These are phyloP conservation scores for Boulengeromyrus knoepffleri DNA, from an alignment of 2,113 vertebrate genomes.

Conservation along the genomic window DNA sequence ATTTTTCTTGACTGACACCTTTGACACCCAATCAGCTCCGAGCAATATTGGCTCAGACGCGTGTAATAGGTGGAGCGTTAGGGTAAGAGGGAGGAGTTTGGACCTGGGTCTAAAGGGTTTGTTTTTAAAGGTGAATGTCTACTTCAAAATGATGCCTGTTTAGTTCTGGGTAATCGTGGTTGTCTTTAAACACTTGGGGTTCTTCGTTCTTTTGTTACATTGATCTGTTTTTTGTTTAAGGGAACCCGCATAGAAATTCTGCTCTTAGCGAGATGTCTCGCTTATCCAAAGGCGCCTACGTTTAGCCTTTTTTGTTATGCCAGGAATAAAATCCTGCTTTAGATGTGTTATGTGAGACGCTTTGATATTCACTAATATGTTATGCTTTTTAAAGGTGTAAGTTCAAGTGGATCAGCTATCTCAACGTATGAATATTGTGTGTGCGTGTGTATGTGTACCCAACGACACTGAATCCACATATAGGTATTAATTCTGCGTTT, in stretches of 20 bases:
- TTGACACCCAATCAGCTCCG: constrained; percentile 30
- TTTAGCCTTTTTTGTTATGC: background rate
- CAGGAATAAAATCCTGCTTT: background rate
- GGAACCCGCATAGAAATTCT: background rate
- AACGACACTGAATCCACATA: background rate
- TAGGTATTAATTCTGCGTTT: background rate
- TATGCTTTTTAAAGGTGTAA: background rate
- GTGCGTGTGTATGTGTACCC: background rate
- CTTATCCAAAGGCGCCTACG: background rate
- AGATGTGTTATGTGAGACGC: background rate
- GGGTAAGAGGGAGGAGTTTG: background rate
- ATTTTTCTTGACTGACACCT: constrained; percentile 30
- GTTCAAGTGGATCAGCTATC: background rate
- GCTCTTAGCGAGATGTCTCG: background rate
- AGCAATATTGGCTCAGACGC: constrained; percentile 2
- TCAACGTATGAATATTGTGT: background rate
- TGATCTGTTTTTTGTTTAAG: background rate
- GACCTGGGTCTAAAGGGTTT: constrained; percentile 1
- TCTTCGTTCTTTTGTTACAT: background rate
- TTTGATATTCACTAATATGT: background rate
- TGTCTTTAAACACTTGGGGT: background rate
- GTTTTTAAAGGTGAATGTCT: constrained; percentile 15
- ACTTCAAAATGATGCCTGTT: background rate
- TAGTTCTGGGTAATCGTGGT: background rate
- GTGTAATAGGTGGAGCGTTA: constrained; percentile 6